These are phyloP conservation scores for Mormoops blainvillei DNA, from an alignment of 2,113 vertebrate species.

Conservation along the genomic window DNA sequence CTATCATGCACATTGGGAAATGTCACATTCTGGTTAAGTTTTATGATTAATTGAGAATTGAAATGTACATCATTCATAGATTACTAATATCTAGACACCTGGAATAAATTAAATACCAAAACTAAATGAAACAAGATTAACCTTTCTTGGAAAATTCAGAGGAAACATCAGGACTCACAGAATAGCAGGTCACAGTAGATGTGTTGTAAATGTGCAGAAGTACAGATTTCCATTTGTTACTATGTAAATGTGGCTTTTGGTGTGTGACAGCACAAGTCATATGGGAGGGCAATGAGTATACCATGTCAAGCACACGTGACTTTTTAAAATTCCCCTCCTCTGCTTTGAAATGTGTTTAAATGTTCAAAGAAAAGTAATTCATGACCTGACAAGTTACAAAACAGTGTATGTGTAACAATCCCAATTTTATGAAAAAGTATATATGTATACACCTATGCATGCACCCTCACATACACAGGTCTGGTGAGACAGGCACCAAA, in stretches of 20 bases:
- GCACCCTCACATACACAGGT: neutral
- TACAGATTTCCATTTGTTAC: neutral
- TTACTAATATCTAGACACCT: neutral
- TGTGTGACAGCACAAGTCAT: neutral
- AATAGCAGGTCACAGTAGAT: neutral
- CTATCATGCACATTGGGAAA: neutral
- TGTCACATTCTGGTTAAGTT: neutral
- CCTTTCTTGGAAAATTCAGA: neutral
- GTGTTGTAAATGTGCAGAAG: neutral
- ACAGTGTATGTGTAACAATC: neutral
- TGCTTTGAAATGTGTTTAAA: neutral
- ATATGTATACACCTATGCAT: neutral
- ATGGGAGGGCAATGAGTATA: neutral
- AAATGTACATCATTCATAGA: neutral
- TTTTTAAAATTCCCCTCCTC: neutral
- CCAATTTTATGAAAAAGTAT: neutral
- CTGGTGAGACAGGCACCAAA: neutral
- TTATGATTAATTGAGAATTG: neutral
- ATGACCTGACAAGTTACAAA: neutral
- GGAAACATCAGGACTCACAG: neutral
- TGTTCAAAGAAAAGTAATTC: neutral
- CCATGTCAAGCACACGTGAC: neutral
- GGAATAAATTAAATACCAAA: neutral
- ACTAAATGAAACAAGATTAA: neutral
- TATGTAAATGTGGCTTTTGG: neutral